phyloP scores from a whole-genome alignment of 2,888 invertebrate genomes.

The Oscheius myriophilus region DNA sequence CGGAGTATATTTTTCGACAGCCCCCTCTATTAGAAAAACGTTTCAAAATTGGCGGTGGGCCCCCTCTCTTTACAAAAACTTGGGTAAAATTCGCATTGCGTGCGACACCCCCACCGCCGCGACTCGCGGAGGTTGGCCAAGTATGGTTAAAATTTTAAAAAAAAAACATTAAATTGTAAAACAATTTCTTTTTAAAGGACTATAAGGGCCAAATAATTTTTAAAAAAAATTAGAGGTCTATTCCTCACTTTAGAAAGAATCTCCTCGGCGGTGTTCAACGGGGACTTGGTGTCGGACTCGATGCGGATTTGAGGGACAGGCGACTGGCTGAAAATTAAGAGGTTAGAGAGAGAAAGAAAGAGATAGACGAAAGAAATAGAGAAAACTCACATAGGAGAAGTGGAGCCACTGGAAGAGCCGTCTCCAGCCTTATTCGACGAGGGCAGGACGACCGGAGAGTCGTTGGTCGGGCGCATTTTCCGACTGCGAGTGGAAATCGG shows the following conservation, averaged over 20 bases:
- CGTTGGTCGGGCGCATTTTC: constrained; percentile 22
- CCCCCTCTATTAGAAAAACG: too few species aligned
- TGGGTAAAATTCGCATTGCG: too few species aligned
- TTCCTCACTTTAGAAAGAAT: neutral
- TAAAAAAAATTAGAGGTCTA: too few species aligned
- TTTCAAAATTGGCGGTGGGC: too few species aligned
- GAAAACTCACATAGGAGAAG: constrained; percentile 1
- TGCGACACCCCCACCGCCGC: too few species aligned
- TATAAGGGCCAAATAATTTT: too few species aligned
- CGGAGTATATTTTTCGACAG: too few species aligned
- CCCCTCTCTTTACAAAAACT: too few species aligned
- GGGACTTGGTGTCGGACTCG: constrained; percentile 7
- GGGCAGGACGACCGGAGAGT: neutral
- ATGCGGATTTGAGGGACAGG: constrained; percentile 26
- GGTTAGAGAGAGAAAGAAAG: neutral
- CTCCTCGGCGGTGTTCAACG: constrained; percentile 11
- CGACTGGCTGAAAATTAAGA: constrained; percentile 19
- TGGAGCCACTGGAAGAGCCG: neutral
- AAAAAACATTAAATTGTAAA: too few species aligned
- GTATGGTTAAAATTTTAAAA: too few species aligned
- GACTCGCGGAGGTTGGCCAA: too few species aligned
- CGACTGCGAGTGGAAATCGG: constrained; percentile 28
- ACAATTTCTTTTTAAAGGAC: too few species aligned
- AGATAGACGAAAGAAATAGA: neutral
- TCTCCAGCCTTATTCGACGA: neutral